Evolutionary conservation across 2,888 invertebrate genomes (phyloP).

Genomic region (Eurytoma adleriae): DNA sequence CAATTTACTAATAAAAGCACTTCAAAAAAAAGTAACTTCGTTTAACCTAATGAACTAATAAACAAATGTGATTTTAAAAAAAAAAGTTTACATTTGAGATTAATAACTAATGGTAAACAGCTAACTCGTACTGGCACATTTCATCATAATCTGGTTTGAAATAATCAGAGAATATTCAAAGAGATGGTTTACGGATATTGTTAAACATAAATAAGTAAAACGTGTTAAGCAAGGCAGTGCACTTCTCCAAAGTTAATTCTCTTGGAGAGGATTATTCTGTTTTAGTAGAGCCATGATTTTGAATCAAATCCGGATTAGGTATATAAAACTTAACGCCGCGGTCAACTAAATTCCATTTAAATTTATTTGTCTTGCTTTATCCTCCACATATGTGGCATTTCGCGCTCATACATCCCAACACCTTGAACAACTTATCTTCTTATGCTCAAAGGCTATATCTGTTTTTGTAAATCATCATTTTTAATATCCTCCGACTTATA

Average conservation of each 20-base stretch:
- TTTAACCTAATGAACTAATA: not conserved
- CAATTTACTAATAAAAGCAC: not conserved
- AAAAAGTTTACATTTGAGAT: not conserved
- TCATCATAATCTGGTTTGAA: no score
- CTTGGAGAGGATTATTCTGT: not conserved
- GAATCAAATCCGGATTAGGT: constrained; percentile 6
- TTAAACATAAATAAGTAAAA: no score
- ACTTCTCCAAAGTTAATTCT: not conserved
- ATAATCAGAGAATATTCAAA: no score
- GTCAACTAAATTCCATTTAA: constrained; percentile 3
- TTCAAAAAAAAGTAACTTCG: not conserved
- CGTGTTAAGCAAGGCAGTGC: not conserved
- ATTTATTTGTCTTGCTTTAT: not conserved
- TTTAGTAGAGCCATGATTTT: constrained; percentile 22
- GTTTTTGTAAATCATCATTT: no score
- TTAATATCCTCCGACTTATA: no score
- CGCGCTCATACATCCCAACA: no score
- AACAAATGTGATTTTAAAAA: not conserved
- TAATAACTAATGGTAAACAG: no score
- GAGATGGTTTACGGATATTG: no score
- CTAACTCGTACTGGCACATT: no score
- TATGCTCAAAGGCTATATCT: no score
- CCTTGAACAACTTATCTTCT: no score
- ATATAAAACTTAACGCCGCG: constrained; percentile 9
- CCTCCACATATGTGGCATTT: not conserved